Base-by-base conservation (phyloP, 2,888 invertebrate genomes). In the Aelia acuminata region DNA sequence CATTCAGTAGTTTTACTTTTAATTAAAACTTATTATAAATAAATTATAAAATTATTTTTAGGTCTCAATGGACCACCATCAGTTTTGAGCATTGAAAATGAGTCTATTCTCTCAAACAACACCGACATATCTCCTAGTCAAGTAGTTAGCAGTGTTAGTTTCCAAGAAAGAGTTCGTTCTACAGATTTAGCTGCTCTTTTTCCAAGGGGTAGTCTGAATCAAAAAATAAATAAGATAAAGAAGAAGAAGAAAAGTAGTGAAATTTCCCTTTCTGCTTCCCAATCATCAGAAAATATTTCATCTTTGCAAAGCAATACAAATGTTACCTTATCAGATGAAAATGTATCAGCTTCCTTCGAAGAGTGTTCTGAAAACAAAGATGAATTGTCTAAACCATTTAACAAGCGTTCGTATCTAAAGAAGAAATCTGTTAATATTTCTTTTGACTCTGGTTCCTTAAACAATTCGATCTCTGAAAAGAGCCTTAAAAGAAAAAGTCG, bases 381-480 rank as follows among this genome's bases (percentile, higher is more conserved):
- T 8, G 43, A 80, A 80, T 5, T 43, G 0, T 22, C 13, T n/a
- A 80, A 80, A 43, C 22, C 43, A n/a, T 80, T 80, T 80, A 80
- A 80, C 43, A 80, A 80, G n/a, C 39, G n/a, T 39, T 80, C n/a
- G n/a, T 80, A 80, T 80, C 80, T 80, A 18, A 80, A 47, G 35
- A 80, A 80, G 80, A 80, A 80, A 47, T 80, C 80, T 43, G 80
- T 80, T n/a, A 80, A 80, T 10, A 3, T 80, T n/a, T 80, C 80
- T n/a, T 47, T 80, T 80, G 80, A n/a, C n/a, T 80, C 80, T 11
- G 43, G 39, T 47, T 39, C 80, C 7, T 39, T 47, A 18, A 47
- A 80, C 22, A 43, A 80, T n/a, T 43, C 80, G 15, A n/a, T 80
- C 31, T 3, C 39, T 3, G 80, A 80, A 47, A 39, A 80, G 22